Conservation (phyloP, 2,797 vertebrate species). For the Rhadinocentrus ornatus region DNA sequence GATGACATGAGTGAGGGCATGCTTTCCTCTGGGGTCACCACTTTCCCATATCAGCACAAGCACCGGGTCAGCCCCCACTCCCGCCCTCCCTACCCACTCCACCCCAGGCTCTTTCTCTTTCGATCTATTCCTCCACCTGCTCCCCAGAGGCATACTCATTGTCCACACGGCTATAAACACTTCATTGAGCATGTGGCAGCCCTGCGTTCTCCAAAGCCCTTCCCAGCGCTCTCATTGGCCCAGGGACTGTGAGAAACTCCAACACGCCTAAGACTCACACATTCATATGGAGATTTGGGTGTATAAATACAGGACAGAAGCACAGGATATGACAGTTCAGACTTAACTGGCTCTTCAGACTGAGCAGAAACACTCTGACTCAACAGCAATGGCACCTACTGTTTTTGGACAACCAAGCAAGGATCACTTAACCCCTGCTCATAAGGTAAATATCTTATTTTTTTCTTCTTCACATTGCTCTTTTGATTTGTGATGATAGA, state of each 20-base stretch:
- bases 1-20: conserved; percentile 73
- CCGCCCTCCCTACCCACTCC: conserved; percentile 18
- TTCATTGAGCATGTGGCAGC: conserved; percentile 85
- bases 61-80: conserved; percentile 58
- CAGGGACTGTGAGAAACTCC: conserved; percentile 93
- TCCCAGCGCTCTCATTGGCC: conserved; percentile 87
- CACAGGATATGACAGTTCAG: conserved; percentile 61
- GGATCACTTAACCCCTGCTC: conserved; percentile 75
- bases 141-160: conserved; percentile 81
- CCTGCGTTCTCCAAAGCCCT: conserved; percentile 78
- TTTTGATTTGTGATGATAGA: not conserved
- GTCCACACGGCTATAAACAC: conserved; percentile 81
- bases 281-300: conserved; percentile 84
- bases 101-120: conserved; percentile 65
- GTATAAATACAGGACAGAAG: conserved; percentile 87
- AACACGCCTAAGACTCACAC: conserved; percentile 88
- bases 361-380: conserved; percentile 55
- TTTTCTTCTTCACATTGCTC: too few relatives aligned
- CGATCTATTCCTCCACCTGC: conserved; percentile 83
- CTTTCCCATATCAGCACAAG: conserved; percentile 85
- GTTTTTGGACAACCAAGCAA: conserved; percentile 72
- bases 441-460: conserved; percentile 78
- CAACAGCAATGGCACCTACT: conserved; percentile 81
- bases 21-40: conserved; percentile 80
- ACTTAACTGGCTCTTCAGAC: conserved; percentile 64